These are phyloP conservation scores for Paradoxurus hermaphroditus DNA, from an alignment of 2,113 vertebrate genomes.

Conservation along the genomic window DNA sequence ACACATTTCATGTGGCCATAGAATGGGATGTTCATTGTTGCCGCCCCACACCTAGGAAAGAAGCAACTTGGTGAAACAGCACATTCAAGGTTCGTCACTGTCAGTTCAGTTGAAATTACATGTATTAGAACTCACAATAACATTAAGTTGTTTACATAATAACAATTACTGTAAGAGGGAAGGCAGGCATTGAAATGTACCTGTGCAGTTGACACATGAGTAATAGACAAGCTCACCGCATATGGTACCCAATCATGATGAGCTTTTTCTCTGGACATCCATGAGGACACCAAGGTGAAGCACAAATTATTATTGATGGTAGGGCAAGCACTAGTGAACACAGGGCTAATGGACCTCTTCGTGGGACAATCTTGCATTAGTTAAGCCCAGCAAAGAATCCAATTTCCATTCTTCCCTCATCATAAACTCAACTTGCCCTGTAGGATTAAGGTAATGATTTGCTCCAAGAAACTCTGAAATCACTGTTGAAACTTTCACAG, in stretches of 20 bases:
- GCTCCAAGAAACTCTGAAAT: background rate
- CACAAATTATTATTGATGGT: accelerated
- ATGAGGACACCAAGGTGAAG: background rate
- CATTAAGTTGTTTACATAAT: slow-evolving; percentile 20
- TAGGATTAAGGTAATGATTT: background rate
- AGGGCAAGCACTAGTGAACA: background rate
- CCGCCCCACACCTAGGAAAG: background rate
- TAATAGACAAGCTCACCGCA: background rate
- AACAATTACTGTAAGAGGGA: background rate
- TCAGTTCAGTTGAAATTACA: slow-evolving; percentile 14
- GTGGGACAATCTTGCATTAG: background rate
- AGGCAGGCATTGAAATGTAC: background rate
- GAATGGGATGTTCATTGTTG: accelerated
- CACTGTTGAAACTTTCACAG: background rate
- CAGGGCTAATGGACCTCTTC: background rate
- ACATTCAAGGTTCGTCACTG: background rate
- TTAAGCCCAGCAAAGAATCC: background rate
- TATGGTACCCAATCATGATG: too few species aligned
- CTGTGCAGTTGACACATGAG: background rate
- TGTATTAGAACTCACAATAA: background rate
- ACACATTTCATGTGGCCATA: background rate
- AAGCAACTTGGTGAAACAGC: background rate
- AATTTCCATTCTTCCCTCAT: background rate
- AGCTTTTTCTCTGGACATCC: background rate
- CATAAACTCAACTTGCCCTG: background rate